Conservation (phyloP, 2,113 vertebrate genomes). For the Cettia cetti region DNA sequence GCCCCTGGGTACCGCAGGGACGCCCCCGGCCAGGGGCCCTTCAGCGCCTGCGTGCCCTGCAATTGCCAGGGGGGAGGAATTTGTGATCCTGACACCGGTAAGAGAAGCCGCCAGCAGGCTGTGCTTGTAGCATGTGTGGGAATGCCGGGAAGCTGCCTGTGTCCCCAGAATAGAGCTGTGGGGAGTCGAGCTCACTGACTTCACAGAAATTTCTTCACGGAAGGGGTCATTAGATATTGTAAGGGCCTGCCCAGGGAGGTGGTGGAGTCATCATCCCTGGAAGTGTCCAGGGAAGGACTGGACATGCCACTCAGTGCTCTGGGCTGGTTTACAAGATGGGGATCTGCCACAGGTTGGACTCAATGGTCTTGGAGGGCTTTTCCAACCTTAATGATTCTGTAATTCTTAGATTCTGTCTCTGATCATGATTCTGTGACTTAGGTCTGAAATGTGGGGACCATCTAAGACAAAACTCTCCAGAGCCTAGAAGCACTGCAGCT, state of each 20-base stretch:
- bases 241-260: neutral
- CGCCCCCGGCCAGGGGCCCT: conserved; percentile 63
- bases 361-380: neutral
- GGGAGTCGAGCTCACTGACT: accelerated
- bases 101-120: neutral
- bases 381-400: neutral
- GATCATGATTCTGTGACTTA: neutral
- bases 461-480: neutral
- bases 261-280: neutral
- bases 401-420: neutral
- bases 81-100: conserved; percentile 88
- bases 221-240: neutral
- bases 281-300: neutral
- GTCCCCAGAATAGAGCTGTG: accelerated
- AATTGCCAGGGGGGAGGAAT: conserved; percentile 80
- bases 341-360: neutral
- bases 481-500: neutral
- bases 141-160: neutral
- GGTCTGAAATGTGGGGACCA: neutral
- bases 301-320: accelerated
- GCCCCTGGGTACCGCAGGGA: conserved; percentile 79
- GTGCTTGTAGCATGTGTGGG: accelerated
- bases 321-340: neutral
- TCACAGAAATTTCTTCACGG: neutral
- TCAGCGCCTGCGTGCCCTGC: conserved; percentile 82